These are phyloP conservation scores for Leucoraja erinaceus DNA, from an alignment of 2,113 vertebrate species.

Conservation along the genomic window DNA sequence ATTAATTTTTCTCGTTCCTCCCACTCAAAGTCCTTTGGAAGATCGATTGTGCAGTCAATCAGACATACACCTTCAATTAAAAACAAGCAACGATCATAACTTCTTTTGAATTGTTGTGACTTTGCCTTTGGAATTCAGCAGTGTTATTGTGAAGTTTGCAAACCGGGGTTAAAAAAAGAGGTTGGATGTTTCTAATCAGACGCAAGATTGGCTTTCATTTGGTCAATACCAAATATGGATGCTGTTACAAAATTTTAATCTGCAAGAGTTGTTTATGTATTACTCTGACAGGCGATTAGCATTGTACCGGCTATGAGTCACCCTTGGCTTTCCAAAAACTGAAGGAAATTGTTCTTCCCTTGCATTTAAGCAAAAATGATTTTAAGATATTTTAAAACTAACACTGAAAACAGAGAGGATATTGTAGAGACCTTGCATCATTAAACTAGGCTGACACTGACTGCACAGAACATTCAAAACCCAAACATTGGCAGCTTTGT, in stretches of 20 bases:
- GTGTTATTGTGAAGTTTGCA: not conserved
- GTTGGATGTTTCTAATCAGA: not conserved
- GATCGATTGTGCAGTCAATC: not conserved
- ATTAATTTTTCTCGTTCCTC: conserved; percentile 4
- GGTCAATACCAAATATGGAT: conserved; percentile 26
- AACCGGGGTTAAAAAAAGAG: not conserved
- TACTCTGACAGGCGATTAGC: not conserved
- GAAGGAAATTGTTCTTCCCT: conserved; percentile 32
- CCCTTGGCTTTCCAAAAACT: not conserved
- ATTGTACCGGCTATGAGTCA: conserved; percentile 32
- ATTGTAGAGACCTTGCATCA: conserved; percentile 22
- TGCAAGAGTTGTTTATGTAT: not conserved
- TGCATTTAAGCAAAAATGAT: conserved; percentile 17
- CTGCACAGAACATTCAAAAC: not conserved
- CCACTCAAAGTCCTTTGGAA: not conserved
- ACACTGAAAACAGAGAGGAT: conserved; percentile 5
- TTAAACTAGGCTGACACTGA: not conserved
- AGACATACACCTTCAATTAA: not conserved
- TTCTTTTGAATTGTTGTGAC: not conserved
- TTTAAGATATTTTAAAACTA: conserved; percentile 25
- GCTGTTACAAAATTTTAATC: conserved; percentile 2
- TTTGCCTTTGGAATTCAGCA: not conserved
- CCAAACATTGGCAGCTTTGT: conserved; percentile 28
- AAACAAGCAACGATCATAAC: not conserved
- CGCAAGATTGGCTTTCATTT: not conserved